Evolutionary conservation across 2,113 vertebrate species (phyloP).

Genomic region (Istiophorus platypterus): DNA sequence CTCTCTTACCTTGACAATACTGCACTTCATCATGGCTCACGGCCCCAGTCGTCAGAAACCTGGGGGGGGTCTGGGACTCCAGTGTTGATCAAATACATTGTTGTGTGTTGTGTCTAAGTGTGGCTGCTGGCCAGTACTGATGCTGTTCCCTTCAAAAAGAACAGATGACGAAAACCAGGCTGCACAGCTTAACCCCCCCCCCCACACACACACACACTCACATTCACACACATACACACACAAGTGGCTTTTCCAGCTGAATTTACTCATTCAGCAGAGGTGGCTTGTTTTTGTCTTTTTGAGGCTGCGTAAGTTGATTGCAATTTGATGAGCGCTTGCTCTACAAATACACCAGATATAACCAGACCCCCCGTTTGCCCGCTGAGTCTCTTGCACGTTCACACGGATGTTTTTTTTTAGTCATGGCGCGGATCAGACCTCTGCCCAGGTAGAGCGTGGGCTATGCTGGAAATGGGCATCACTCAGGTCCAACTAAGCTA

Average conservation of each 20-base stretch:
- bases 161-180: constrained; percentile 6
- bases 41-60: background rate
- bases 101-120: background rate
- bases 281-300: background rate
- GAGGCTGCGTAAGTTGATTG: background rate
- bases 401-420: too few relatives aligned
- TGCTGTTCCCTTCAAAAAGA: constrained; percentile 12
- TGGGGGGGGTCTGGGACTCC: background rate
- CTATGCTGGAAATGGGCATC: too few relatives aligned
- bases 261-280: background rate
- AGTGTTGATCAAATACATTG: background rate
- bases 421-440: background rate
- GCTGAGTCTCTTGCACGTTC: too few relatives aligned
- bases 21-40: background rate
- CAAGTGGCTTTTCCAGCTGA: background rate
- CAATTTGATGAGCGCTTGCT: background rate
- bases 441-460: background rate
- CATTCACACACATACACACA: background rate
- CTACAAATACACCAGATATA: background rate
- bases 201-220: too few relatives aligned
- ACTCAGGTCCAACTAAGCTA: too few relatives aligned
- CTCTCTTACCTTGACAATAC: background rate
- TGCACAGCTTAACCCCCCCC: too few relatives aligned
- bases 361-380: too few relatives aligned
- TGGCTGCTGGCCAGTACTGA: constrained; percentile 7